phyloP scores from a whole-genome alignment of 2,797 vertebrate genomes.

The Xerus rutilus region DNA sequence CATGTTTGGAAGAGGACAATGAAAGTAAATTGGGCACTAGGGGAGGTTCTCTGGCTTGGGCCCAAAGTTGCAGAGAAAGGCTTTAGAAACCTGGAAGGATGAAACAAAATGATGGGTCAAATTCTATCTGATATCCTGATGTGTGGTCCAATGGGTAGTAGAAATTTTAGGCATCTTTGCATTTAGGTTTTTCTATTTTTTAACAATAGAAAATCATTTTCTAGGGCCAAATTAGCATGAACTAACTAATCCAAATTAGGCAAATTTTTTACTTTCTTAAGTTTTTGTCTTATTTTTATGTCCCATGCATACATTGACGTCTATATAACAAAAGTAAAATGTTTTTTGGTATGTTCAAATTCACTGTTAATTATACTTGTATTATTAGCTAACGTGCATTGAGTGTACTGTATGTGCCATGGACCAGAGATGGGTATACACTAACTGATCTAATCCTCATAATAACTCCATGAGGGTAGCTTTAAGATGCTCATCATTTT shows the following conservation, averaged over 20 bases:
- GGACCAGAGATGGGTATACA: neutral
- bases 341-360: neutral
- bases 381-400: neutral
- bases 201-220: neutral
- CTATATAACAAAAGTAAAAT: neutral
- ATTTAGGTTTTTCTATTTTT: slow-evolving; percentile 2
- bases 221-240: neutral
- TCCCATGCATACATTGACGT: neutral
- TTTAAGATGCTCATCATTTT: neutral
- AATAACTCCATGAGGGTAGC: neutral
- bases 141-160: neutral
- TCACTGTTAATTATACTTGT: neutral
- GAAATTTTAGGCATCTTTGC: neutral
- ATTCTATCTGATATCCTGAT: neutral
- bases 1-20: neutral
- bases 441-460: neutral
- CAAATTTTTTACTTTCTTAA: neutral
- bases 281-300: neutral
- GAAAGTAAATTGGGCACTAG: neutral
- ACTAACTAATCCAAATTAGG: neutral
- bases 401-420: neutral
- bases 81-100: neutral
- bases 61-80: neutral
- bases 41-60: neutral
- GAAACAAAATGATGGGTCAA: neutral